A percentile compares a stretch with the other conserved stretches of the same genome.
Evolutionary conservation across 2,113 vertebrate genomes (phyloP).

Genomic region (pig (Sus scrofa)): T2T-Sscrofa CM000818.6:102473001-102473500

Average conservation of each 20-base stretch:
- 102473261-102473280: background rate
- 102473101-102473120: background rate
- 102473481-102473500: background rate
- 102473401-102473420: conserved; percentile 42
- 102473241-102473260: background rate
- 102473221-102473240: background rate
- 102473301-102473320: background rate
- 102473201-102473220: background rate
- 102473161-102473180: background rate
- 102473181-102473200: background rate
- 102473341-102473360: background rate
- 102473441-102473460: conserved; percentile 22
- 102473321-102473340: background rate
- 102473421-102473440: conserved; percentile 72
- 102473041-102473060: background rate
- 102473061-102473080: background rate
- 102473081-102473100: background rate
- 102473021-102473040: background rate
- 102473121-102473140: background rate
- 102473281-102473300: background rate
- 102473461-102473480: background rate
- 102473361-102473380: background rate
- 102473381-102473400: background rate
- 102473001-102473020: background rate
- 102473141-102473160: background rate